A percentile compares a stretch with the other conserved stretches of the same genome.
Conservation (phyloP, 2,888 invertebrate species). For the Dendrolimus houi region DNA sequence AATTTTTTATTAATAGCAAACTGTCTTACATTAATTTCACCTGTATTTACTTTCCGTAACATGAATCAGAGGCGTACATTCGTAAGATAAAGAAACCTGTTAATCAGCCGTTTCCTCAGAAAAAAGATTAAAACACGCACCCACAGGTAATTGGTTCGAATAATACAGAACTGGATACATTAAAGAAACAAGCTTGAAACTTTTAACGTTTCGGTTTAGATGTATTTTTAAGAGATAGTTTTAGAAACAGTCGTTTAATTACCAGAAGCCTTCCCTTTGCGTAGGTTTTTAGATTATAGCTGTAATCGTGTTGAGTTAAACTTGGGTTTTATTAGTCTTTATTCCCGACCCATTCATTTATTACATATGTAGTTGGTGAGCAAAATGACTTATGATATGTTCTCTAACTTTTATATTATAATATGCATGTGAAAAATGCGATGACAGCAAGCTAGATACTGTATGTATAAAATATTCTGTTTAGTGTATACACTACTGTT, state of each 20-base stretch:
- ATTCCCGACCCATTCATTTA: neutral
- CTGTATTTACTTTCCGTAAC: constrained; percentile 24
- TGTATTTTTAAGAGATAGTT: constrained; percentile 1
- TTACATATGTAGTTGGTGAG: too few relatives aligned
- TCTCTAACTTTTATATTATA: too few relatives aligned
- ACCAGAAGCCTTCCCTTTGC: neutral
- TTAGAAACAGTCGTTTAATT: neutral
- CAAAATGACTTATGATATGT: too few relatives aligned
- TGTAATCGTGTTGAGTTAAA: neutral
- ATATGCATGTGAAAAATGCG: too few relatives aligned
- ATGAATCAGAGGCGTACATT: constrained; percentile 40
- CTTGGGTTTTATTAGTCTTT: neutral
- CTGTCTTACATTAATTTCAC: constrained; percentile 26
- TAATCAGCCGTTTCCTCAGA: constrained; percentile 54
- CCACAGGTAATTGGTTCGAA: constrained; percentile 42
- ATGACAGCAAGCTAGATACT: too few relatives aligned
- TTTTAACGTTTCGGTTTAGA: constrained; percentile 16
- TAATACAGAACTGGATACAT: constrained; percentile 37
- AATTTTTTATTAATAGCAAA: too few relatives aligned
- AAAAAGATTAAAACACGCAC: constrained; percentile 44
- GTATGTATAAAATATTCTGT: too few relatives aligned
- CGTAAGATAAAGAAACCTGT: constrained; percentile 50
- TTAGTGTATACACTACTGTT: too few relatives aligned
- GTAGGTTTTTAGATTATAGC: neutral
- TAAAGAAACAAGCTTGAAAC: constrained; percentile 32